Evolutionary conservation across 2,888 invertebrate genomes (phyloP).

Genomic region (Tiliacea citrago): DNA sequence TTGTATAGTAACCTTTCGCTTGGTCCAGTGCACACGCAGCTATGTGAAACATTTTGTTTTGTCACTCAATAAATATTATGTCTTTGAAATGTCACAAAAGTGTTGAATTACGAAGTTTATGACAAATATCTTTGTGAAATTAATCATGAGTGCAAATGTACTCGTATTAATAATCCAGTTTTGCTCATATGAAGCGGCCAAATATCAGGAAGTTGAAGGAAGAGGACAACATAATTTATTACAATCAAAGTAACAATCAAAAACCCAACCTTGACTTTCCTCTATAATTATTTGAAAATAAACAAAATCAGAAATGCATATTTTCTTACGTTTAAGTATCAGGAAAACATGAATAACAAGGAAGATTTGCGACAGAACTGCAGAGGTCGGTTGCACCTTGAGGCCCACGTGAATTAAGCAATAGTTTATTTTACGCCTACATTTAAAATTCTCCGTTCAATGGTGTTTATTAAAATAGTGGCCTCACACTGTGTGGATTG

Average conservation of each 20-base stretch:
- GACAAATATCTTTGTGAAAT: conserved; percentile 4
- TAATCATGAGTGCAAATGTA: neutral
- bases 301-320: conserved; percentile 17
- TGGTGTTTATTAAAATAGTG: conserved; percentile 53
- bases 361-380: conserved; percentile 61
- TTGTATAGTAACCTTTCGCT: conserved; percentile 40
- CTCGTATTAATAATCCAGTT: too few species aligned
- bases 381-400: conserved; percentile 66
- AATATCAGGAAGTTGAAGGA: neutral
- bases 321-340: conserved; percentile 34
- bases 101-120: conserved; percentile 14
- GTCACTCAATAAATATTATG: conserved; percentile 35
- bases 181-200: neutral
- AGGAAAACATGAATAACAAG: conserved; percentile 55
- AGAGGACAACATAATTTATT: neutral
- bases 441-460: conserved; percentile 53
- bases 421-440: conserved; percentile 62
- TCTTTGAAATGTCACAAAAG: conserved; percentile 36
- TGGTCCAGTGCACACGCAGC: conserved; percentile 17
- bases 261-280: neutral
- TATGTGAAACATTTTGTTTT: conserved; percentile 42
- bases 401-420: conserved; percentile 62
- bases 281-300: neutral
- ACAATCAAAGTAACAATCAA: neutral
- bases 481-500: conserved; percentile 35